phyloP scores from a whole-genome alignment of 1,140 invertebrate genomes.

The Drosophila serrata region DNA sequence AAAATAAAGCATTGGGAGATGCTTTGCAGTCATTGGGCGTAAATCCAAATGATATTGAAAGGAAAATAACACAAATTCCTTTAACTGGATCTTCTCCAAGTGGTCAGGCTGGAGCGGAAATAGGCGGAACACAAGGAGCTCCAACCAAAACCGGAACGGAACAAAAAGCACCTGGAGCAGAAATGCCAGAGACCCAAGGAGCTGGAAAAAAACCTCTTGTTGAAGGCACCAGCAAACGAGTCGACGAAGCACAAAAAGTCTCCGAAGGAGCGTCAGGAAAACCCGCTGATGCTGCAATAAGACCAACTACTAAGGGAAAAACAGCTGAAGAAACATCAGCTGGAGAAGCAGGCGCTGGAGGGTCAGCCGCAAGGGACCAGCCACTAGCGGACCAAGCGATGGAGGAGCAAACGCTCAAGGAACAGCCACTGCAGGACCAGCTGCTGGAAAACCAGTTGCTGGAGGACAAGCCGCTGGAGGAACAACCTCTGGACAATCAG shows the following conservation, averaged over 20 bases:
- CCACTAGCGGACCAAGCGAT: background rate
- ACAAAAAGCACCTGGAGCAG: background rate
- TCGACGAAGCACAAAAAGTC: background rate
- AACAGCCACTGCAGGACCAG: background rate
- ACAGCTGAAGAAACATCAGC: background rate
- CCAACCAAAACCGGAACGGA: background rate
- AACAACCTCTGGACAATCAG: background rate
- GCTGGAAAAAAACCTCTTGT: background rate
- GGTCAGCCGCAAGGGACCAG: too few species aligned
- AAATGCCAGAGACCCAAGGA: background rate
- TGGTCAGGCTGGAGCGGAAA: background rate
- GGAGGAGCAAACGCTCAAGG: background rate
- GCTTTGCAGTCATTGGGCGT: slow-evolving; percentile 38
- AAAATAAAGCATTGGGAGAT: slow-evolving; percentile 21
- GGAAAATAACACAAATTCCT: background rate
- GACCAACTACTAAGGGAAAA: background rate
- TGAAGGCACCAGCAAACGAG: background rate
- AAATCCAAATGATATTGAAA: slow-evolving; percentile 36
- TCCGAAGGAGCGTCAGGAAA: background rate
- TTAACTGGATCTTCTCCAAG: background rate
- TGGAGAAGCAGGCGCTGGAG: background rate
- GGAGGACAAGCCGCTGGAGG: background rate
- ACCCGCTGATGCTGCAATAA: background rate
- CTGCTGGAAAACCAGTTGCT: background rate
- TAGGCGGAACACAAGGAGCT: background rate